These are phyloP conservation scores for Aythya fuligula DNA, from an alignment of 2,797 vertebrate species.

Conservation along the genomic window DNA sequence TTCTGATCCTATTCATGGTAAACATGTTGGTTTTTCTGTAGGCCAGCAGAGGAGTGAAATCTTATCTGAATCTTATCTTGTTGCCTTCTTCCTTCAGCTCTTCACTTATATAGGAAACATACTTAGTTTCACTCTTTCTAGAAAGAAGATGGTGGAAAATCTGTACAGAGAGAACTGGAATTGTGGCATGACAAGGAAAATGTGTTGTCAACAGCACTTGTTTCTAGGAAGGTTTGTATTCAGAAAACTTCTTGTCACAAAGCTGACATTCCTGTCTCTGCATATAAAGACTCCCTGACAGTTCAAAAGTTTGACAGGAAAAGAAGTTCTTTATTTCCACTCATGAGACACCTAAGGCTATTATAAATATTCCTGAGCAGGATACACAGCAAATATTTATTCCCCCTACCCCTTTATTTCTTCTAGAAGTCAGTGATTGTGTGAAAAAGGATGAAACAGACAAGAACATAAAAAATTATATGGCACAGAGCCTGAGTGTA, in stretches of 20 bases:
- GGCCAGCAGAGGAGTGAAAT: neutral
- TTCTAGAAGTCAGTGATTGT: neutral
- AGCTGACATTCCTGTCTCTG: neutral
- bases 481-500: neutral
- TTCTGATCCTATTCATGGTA: neutral
- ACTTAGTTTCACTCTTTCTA: neutral
- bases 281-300: neutral
- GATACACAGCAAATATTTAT: neutral
- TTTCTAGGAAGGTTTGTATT: neutral
- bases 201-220: neutral
- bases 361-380: neutral
- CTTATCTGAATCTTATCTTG: neutral
- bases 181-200: neutral
- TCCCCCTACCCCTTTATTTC: neutral
- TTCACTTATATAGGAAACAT: neutral
- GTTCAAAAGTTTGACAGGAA: neutral
- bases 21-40: neutral
- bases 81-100: neutral
- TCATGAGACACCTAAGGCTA: neutral
- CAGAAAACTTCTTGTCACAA: neutral
- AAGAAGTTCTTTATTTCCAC: neutral
- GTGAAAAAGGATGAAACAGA: neutral
- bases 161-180: neutral
- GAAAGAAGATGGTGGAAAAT: neutral
- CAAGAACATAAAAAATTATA: neutral